Conservation (phyloP, 2,797 vertebrate species). For the Myotis planiceps region DNA sequence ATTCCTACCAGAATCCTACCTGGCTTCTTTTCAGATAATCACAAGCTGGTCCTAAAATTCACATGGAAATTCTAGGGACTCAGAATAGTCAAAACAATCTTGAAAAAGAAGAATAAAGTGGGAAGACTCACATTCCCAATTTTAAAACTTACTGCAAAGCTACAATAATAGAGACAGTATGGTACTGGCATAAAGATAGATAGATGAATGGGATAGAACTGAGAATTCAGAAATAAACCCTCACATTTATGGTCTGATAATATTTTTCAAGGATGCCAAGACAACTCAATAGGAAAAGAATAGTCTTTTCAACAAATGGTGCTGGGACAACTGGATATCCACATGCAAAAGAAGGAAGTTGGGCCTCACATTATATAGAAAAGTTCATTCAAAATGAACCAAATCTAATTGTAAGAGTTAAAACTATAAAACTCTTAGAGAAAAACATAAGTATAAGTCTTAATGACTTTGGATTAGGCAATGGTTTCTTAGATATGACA, state of each 20-base stretch:
- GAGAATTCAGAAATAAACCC: neutral
- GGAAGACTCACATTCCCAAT: neutral
- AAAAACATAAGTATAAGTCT: neutral
- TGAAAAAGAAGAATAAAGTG: neutral
- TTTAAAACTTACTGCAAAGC: slow-evolving; percentile 29
- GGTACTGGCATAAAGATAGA: neutral
- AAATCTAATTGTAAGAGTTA: neutral
- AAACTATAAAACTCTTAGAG: neutral
- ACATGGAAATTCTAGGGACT: neutral
- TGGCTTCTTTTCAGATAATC: neutral
- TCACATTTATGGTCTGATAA: neutral
- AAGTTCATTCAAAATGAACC: slow-evolving; percentile 1
- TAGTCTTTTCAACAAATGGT: neutral
- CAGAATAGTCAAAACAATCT: neutral
- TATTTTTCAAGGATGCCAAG: slow-evolving; percentile 4
- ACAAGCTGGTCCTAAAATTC: neutral
- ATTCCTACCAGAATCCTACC: neutral
- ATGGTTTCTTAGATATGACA: neutral
- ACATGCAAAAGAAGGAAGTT: neutral
- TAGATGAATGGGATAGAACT: neutral
- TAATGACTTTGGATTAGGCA: neutral
- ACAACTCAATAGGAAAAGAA: slow-evolving; percentile 13
- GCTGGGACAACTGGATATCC: neutral
- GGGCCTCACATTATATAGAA: neutral
- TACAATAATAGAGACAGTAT: neutral